These are phyloP conservation scores for Natator depressus DNA, from an alignment of 2,113 vertebrate species.

Conservation along the genomic window DNA sequence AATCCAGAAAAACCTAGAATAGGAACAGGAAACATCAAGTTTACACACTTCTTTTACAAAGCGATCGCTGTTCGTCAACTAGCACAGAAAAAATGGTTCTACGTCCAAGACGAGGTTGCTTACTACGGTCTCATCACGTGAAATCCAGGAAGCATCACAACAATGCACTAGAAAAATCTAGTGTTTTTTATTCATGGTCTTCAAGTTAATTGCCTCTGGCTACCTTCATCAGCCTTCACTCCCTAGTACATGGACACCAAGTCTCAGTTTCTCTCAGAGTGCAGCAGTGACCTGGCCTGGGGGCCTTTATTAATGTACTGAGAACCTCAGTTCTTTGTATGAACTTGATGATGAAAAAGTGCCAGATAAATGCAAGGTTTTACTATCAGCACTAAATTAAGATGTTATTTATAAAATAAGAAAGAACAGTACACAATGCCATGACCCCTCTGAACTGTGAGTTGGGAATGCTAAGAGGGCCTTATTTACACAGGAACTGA, in stretches of 20 bases:
- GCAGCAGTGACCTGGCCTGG: fast-evolving
- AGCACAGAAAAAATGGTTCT: not conserved
- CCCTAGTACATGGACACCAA: fast-evolving
- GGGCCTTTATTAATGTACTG: not conserved
- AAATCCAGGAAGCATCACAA: not conserved
- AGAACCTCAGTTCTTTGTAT: not conserved
- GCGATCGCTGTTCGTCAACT: not conserved
- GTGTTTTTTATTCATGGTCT: not conserved
- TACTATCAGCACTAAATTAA: slow-evolving; percentile 54
- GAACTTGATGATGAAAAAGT: not conserved
- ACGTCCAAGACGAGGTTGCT: fast-evolving
- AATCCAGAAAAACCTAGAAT: not conserved
- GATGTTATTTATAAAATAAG: slow-evolving; percentile 65
- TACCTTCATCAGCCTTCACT: not conserved
- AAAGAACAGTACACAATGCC: slow-evolving; percentile 35
- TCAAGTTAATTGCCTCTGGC: not conserved
- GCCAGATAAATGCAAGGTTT: slow-evolving; percentile 59
- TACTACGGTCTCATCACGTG: not conserved
- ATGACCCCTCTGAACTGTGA: slow-evolving; percentile 8
- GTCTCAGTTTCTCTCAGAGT: not conserved
- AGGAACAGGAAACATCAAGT: not conserved
- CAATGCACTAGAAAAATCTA: not conserved
- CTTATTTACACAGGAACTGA: slow-evolving; percentile 38
- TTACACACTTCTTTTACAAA: fast-evolving
- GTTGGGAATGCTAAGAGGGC: slow-evolving; percentile 37